These are phyloP conservation scores for Myocastor coypus DNA, from an alignment of 2,113 vertebrate species.

Conservation along the genomic window DNA sequence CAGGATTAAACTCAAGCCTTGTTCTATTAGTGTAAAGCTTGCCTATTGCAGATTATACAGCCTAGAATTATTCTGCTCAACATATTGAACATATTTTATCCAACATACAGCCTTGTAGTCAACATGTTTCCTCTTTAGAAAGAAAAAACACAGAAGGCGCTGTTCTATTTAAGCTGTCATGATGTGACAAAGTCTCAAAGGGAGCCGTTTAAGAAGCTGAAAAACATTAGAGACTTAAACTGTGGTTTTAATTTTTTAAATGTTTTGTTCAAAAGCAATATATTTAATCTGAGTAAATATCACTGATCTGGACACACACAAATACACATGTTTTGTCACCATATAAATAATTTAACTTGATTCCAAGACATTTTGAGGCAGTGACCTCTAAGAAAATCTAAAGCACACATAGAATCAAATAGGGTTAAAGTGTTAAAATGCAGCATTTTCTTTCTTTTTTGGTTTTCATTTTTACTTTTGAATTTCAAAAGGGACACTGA, in stretches of 20 bases:
- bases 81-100: conserved; percentile 82
- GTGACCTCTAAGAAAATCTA: conserved; percentile 82
- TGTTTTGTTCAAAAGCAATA: conserved; percentile 82
- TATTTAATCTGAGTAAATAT: conserved; percentile 81
- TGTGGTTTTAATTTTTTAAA: conserved; percentile 79
- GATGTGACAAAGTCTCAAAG: conserved; percentile 68
- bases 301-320: conserved; percentile 66
- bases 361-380: conserved; percentile 83
- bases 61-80: conserved; percentile 75
- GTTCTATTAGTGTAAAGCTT: conserved; percentile 55
- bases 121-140: conserved; percentile 70
- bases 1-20: conserved; percentile 70
- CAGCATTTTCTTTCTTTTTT: conserved; percentile 39
- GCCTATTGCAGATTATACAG: conserved; percentile 66
- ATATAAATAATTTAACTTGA: conserved; percentile 81
- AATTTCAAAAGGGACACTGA: conserved; percentile 74
- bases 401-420: conserved; percentile 81
- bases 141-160: conserved; percentile 77
- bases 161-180: conserved; percentile 77
- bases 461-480: conserved; percentile 76
- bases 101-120: conserved; percentile 72
- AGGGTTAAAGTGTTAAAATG: conserved; percentile 82
- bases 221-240: conserved; percentile 77
- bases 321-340: conserved; percentile 79
- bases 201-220: conserved; percentile 71